Conservation (phyloP, 2,797 vertebrate species). For the Manis pentadactyla region DNA sequence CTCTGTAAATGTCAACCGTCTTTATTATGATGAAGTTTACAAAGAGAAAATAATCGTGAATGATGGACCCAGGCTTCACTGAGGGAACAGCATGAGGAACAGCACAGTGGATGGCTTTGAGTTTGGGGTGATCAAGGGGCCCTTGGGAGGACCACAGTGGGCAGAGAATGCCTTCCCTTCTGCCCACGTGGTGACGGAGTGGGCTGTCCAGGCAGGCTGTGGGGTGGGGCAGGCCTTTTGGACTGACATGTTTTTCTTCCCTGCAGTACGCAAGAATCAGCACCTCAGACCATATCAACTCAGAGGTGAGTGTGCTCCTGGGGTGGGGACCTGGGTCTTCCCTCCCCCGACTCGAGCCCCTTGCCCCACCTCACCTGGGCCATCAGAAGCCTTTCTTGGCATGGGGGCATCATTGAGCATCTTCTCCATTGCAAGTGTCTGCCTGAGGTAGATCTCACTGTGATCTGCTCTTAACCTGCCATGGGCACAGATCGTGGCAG, state of each 20-base stretch:
- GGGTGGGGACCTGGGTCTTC: rapidly evolving
- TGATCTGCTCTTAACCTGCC: neutral
- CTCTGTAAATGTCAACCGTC: neutral
- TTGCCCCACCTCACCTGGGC: rapidly evolving
- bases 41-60: neutral
- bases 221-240: neutral
- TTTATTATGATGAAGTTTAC: neutral
- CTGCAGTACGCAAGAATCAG: conserved; percentile 95
- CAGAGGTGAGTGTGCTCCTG: conserved; percentile 88
- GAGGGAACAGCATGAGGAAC: neutral
- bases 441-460: neutral
- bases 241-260: neutral
- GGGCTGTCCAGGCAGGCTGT: neutral
- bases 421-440: neutral
- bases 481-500: rapidly evolving
- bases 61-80: neutral
- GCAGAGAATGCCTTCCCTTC: neutral
- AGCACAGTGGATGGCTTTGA: neutral
- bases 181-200: rapidly evolving
- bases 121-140: neutral
- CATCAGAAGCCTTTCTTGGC: neutral
- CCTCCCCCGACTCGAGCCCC: rapidly evolving
- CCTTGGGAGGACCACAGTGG: neutral
- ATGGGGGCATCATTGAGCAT: neutral
- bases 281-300: conserved; percentile 91